Conservation (phyloP, 2,888 invertebrate genomes). For the Hypena proboscidalis region DNA sequence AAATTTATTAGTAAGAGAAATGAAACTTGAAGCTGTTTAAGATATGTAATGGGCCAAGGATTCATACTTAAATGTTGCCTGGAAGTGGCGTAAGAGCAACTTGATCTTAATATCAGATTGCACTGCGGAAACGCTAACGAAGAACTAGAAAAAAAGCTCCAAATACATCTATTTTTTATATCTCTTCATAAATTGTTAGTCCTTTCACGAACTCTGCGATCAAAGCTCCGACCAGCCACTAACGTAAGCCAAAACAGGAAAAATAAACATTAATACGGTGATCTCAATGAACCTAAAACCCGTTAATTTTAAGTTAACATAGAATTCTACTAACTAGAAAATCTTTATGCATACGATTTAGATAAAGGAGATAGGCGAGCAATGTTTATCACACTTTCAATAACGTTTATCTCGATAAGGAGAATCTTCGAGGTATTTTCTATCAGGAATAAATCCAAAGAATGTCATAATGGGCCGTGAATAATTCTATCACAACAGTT, state of each 20-base stretch:
- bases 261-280: no score
- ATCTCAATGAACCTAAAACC: not conserved
- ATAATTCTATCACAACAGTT: conserved; percentile 35
- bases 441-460: conserved; percentile 20
- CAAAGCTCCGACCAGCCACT: no score
- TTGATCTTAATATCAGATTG: no score
- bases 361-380: not conserved
- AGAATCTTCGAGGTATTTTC: conserved; percentile 5
- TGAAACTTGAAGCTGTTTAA: conserved; percentile 1
- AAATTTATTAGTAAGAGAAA: conserved; percentile 5
- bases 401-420: conserved; percentile 6
- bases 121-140: no score
- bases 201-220: no score
- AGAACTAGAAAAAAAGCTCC: no score
- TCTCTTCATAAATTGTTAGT: no score
- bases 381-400: not conserved
- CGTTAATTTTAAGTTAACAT: not conserved
- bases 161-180: no score
- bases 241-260: no score
- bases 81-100: no score
- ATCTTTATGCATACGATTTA: conserved; percentile 3
- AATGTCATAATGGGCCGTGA: conserved; percentile 20
- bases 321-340: not conserved
- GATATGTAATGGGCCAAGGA: no score
- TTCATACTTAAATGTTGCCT: no score